Base-by-base conservation (phyloP, 2,888 invertebrate species). In the Tipula vernalis region DNA sequence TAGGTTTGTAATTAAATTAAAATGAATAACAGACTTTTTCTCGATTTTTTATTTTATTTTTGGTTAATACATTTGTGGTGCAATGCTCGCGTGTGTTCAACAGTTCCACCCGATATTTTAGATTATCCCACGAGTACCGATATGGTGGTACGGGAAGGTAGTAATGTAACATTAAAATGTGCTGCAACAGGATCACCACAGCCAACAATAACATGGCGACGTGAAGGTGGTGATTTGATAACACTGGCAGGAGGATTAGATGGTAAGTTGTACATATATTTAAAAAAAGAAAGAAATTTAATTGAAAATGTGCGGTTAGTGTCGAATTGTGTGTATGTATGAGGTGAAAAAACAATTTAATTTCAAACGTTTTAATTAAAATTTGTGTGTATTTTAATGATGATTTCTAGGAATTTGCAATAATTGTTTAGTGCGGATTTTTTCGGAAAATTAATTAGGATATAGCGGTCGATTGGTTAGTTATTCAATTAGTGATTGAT, bases 121-220 rank as follows among this genome's bases (percentile, higher is more conserved):
- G 97, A 97, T 92, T 95, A 96, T 89, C 95, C 96, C 88, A 96
- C 96, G 87, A 96, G 96, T 90, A 94, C 96, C 36, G 97, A 97
- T 91, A 96, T 96, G 94, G 96, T 96, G 86, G 96, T 96, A 86
- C 93, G 95, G 89, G 98, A 98, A 92, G 97, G 97, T 83, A 95
- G 95, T 88, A 96, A 97, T 89, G 96, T 98, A 89, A 96, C 96
- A 90, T 93, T 98, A 88, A 94, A 95, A 89, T 98, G 98, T 91
- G 96, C 96, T 87, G 98, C 97, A 86, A 96, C 95, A 86, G 97
- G 98, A 88, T 96, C 96, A 86, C 98, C 98, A 39, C 93, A 94
- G 89, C 98, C 98, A 51, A 95, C 94, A 89, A 97, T 98, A 91
- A 95, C 95, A 89, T 98, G 98, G 98, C 93, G 96, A 89, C 93